phyloP scores from a whole-genome alignment of 2,888 invertebrate species.

The Periphyllus acericola region DNA sequence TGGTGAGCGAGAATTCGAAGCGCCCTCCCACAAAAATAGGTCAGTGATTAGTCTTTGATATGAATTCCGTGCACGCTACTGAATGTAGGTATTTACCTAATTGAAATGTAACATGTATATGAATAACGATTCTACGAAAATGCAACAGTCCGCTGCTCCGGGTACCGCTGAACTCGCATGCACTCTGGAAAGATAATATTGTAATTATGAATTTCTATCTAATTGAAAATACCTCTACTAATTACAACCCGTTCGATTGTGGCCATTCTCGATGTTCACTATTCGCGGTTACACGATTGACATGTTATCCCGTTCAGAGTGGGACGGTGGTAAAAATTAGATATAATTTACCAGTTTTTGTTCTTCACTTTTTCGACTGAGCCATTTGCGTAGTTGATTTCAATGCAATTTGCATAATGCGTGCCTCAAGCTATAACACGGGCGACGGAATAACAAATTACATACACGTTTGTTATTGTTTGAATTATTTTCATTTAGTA shows the following conservation, averaged over 20 bases:
- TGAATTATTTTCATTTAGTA: no score
- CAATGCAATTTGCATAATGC: no score
- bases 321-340: neutral
- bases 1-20: no score
- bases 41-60: neutral
- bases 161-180: neutral
- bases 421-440: no score
- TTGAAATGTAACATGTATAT: neutral
- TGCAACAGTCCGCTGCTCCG: neutral
- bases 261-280: no score
- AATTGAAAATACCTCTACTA: neutral
- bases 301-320: neutral
- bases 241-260: no score
- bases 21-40: no score
- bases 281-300: neutral
- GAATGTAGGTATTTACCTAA: neutral
- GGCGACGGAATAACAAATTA: no score
- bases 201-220: neutral
- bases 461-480: no score
- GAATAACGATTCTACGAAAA: neutral
- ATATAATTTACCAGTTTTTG: no score
- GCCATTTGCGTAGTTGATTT: no score
- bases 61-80: neutral
- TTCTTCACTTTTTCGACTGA: no score
- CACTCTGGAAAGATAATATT: neutral